Conservation (phyloP, 2,888 invertebrate species). For the Agrotis segetum region DNA sequence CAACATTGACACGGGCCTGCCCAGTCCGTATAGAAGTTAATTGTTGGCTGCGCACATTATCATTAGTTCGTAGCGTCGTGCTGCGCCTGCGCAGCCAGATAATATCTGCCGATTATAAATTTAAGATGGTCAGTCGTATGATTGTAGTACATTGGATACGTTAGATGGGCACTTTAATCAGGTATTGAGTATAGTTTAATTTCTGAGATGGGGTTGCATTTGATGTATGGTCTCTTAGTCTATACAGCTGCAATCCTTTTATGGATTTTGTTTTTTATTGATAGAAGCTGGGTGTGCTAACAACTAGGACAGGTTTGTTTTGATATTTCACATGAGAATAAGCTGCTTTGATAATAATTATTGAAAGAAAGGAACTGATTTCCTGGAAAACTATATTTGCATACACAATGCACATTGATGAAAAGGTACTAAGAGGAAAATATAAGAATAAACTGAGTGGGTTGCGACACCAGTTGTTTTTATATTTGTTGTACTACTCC, state of each 20-base stretch:
- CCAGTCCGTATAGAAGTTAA: conserved; percentile 84
- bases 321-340: neutral
- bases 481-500: too few relatives aligned
- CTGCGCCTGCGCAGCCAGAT: conserved; percentile 76
- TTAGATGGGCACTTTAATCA: conserved; percentile 49
- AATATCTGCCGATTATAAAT: conserved; percentile 76
- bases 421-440: too few relatives aligned
- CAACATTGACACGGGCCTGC: conserved; percentile 83
- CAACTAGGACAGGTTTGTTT: neutral
- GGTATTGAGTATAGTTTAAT: conserved; percentile 49
- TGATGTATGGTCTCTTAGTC: conserved; percentile 12
- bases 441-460: too few relatives aligned
- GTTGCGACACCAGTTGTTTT: too few relatives aligned
- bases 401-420: too few relatives aligned
- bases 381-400: too few relatives aligned
- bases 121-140: conserved; percentile 70
- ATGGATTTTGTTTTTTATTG: conserved; percentile 2
- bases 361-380: too few relatives aligned
- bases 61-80: conserved; percentile 75
- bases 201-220: conserved; percentile 26
- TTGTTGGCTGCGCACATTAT: conserved; percentile 82
- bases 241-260: conserved; percentile 13
- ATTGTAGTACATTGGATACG: conserved; percentile 56
- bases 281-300: neutral
- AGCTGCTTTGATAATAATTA: neutral